Conservation (phyloP, 2,888 invertebrate genomes). For the Aleiodes alternator region DNA sequence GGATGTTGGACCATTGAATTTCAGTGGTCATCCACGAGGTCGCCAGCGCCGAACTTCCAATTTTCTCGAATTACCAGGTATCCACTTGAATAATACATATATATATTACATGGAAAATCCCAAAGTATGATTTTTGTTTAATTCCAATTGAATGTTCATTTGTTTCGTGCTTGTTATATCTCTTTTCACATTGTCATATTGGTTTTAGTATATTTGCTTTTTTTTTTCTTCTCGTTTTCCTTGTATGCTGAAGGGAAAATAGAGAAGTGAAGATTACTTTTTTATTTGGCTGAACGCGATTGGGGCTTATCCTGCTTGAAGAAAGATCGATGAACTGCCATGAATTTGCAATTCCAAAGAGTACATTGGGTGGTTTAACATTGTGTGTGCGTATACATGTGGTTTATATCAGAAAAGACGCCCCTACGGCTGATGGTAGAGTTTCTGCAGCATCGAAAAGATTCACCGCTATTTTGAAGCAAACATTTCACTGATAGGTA, state of each 20-base stretch:
- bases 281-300: conserved; percentile 8
- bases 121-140: too few relatives aligned
- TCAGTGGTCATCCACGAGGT: conserved; percentile 86
- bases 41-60: conserved; percentile 90
- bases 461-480: background rate
- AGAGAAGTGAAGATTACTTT: background rate
- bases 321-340: conserved; percentile 30
- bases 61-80: conserved; percentile 91
- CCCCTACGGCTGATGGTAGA: background rate
- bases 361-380: background rate
- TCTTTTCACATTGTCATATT: background rate
- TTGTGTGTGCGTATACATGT: background rate
- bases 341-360: conserved; percentile 30
- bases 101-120: background rate
- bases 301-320: conserved; percentile 4
- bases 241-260: background rate
- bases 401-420: conserved; percentile 4
- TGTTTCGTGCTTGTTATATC: background rate
- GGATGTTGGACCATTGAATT: conserved; percentile 88
- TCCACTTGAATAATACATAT: conserved; percentile 59
- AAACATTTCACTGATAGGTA: background rate
- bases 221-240: background rate
- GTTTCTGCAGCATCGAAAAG: background rate
- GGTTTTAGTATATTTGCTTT: background rate
- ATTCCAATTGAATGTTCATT: conserved; percentile 6